These are phyloP conservation scores for Pogoniulus pusillus DNA, from an alignment of 2,797 vertebrate species.

Conservation along the genomic window DNA sequence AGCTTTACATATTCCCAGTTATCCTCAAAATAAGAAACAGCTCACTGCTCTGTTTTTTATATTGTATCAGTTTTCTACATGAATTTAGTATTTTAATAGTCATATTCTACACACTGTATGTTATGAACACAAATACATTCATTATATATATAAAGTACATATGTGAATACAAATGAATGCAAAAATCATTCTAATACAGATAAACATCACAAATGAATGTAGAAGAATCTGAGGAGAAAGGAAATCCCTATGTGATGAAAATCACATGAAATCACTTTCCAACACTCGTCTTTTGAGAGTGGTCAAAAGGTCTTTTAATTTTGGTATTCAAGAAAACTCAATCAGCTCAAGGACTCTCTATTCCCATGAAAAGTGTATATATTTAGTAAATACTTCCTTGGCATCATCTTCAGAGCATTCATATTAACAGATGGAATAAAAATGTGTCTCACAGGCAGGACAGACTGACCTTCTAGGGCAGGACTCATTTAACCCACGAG, in stretches of 20 bases:
- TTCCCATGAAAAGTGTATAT: not conserved
- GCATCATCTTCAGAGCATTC: conserved; percentile 7
- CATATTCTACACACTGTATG: not conserved
- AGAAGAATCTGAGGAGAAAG: not conserved
- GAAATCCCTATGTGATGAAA: not conserved
- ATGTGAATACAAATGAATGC: not conserved
- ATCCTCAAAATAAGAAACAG: not conserved
- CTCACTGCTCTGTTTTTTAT: not conserved
- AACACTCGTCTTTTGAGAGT: not conserved
- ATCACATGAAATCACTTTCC: not conserved
- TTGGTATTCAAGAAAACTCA: not conserved
- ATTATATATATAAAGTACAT: not conserved
- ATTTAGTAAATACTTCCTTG: conserved; percentile 43
- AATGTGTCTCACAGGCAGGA: conserved; percentile 5
- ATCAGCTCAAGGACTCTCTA: conserved; percentile 1
- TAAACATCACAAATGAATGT: not conserved
- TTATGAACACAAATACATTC: not conserved
- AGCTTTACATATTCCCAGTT: not conserved
- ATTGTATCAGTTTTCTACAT: not conserved
- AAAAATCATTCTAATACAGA: not conserved
- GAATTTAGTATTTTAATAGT: not conserved
- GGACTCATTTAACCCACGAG: not conserved
- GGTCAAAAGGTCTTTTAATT: not conserved
- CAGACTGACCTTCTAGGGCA: conserved; percentile 35
- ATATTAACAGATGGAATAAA: conserved; percentile 50